Evolutionary conservation across 2,113 vertebrate species (phyloP).

Genomic region (Tragelaphus strepsiceros): DNA sequence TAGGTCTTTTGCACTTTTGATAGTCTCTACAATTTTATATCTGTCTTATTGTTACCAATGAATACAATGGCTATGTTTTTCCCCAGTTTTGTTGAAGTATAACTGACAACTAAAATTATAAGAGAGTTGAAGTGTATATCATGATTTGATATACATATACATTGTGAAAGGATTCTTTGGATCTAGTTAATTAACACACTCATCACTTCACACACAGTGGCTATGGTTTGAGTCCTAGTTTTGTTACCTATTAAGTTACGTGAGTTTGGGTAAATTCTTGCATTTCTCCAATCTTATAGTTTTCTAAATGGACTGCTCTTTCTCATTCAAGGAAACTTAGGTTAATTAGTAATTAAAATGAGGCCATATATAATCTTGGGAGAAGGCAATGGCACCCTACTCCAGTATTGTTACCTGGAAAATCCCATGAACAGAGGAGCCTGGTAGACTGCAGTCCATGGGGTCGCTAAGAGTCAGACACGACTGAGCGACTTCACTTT

Average conservation of each 20-base stretch:
- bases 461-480: no score
- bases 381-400: no score
- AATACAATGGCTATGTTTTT: background rate
- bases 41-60: background rate
- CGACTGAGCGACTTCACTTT: no score
- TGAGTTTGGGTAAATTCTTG: background rate
- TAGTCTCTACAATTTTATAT: background rate
- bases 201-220: background rate
- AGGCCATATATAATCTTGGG: background rate
- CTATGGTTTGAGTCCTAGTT: background rate
- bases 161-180: background rate
- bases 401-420: no score
- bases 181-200: background rate
- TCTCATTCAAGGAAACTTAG: background rate
- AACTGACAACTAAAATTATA: background rate
- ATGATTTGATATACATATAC: background rate
- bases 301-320: background rate
- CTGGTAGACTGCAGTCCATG: no score
- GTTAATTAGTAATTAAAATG: conserved; percentile 19
- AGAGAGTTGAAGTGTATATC: background rate
- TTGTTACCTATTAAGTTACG: background rate
- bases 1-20: background rate
- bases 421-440: no score
- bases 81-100: background rate
- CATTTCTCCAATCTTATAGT: background rate